Conservation (phyloP, 2,797 vertebrate species). For the Lepilemur septentrionalis region DNA sequence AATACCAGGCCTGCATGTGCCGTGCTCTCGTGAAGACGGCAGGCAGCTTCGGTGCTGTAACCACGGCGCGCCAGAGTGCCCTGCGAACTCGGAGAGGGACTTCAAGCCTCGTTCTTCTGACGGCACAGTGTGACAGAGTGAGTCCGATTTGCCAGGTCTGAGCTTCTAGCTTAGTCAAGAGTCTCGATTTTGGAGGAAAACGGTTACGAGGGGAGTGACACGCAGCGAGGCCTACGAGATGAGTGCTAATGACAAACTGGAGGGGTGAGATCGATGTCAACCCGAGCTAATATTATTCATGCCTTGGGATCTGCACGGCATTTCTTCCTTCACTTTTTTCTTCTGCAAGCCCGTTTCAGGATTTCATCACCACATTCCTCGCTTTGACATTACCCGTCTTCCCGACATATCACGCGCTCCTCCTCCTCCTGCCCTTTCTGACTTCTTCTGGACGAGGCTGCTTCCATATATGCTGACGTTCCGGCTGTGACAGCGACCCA, state of each 20-base stretch:
- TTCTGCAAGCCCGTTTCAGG: neutral
- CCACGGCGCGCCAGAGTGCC: neutral
- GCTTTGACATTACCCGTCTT: conserved; percentile 8
- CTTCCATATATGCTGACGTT: conserved; percentile 64
- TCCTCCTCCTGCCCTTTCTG: neutral
- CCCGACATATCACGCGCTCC: neutral
- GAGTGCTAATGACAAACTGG: neutral
- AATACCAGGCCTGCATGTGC: neutral
- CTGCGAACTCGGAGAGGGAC: neutral
- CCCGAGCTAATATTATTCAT: neutral
- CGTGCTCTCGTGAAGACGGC: neutral
- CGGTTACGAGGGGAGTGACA: neutral
- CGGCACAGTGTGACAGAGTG: neutral
- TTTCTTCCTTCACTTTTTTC: conserved; percentile 21
- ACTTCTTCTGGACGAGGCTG: neutral
- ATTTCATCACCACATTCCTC: conserved; percentile 47
- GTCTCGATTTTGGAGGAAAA: neutral
- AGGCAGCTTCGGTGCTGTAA: neutral
- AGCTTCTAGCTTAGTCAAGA: conserved; percentile 3
- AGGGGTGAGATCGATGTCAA: neutral
- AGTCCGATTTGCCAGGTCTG: neutral
- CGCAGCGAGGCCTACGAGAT: neutral
- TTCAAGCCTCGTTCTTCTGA: neutral
- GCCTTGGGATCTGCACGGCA: neutral
- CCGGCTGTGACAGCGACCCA: neutral